Evolutionary conservation across 1,140 invertebrate species (phyloP).

Genomic region (Schmidtea mediterranea): DNA sequence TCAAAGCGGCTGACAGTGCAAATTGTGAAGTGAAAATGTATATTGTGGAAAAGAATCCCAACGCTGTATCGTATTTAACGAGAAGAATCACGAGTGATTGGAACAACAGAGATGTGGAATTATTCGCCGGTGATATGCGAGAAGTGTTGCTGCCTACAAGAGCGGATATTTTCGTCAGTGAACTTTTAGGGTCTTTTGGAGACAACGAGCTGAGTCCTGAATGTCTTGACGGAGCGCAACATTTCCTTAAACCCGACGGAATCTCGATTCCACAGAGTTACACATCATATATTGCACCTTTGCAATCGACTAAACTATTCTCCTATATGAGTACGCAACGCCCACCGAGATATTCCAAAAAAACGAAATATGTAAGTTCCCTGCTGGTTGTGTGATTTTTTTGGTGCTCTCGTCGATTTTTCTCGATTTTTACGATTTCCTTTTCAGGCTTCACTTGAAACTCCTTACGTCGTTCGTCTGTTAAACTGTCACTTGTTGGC

Average conservation of each 20-base stretch:
- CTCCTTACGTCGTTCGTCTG: conserved; percentile 64
- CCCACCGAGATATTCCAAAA: too few species aligned
- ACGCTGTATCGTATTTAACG: conserved; percentile 57
- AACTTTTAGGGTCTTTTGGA: conserved; percentile 82
- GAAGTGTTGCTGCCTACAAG: conserved; percentile 34
- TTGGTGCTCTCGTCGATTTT: too few species aligned
- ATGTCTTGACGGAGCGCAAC: conserved; percentile 74
- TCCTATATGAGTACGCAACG: not conserved
- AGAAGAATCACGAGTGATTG: conserved; percentile 22
- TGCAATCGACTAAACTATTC: conserved; percentile 44
- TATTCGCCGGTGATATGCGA: conserved; percentile 70
- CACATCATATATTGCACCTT: conserved; percentile 59
- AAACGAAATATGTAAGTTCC: conserved; percentile 23
- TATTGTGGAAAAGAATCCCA: conserved; percentile 91
- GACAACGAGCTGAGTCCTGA: conserved; percentile 96
- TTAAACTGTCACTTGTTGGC: conserved; percentile 62
- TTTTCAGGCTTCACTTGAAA: conserved; percentile 37
- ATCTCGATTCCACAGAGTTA: conserved; percentile 70
- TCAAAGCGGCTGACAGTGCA: conserved; percentile 46
- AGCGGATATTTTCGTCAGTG: conserved; percentile 82
- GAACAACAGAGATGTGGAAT: conserved; percentile 26
- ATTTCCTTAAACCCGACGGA: conserved; percentile 57
- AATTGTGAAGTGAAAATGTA: conserved; percentile 39
- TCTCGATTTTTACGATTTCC: too few species aligned
- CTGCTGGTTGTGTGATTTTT: conserved; percentile 18